Evolutionary conservation across 2,113 vertebrate species (phyloP).

Genomic region (Garra rufa): DNA sequence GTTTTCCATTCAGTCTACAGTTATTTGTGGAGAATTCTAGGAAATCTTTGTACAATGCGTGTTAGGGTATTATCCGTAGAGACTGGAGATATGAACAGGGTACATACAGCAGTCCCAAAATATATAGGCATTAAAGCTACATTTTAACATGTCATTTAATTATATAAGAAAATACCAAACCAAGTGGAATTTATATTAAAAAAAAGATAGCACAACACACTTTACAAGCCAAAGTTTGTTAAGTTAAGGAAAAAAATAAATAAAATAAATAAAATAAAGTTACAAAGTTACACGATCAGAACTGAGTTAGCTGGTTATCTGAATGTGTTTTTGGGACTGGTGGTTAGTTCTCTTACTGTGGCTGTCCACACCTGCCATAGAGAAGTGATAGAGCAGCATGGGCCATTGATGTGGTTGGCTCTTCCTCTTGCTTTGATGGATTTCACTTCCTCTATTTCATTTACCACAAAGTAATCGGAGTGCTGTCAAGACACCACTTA

Average conservation of each 20-base stretch:
- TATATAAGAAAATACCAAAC: not conserved
- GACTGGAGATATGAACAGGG: not conserved
- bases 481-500: slow-evolving; percentile 49
- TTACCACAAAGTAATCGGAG: slow-evolving; percentile 57
- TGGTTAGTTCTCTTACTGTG: slow-evolving; percentile 42
- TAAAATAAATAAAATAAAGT: no score
- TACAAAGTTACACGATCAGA: slow-evolving; percentile 10
- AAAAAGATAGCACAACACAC: no score
- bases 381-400: slow-evolving; percentile 41
- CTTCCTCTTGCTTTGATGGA: slow-evolving; percentile 52
- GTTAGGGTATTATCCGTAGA: not conserved
- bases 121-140: not conserved
- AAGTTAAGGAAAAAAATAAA: no score
- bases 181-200: not conserved
- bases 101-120: not conserved
- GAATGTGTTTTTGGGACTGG: slow-evolving; percentile 22
- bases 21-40: slow-evolving; percentile 57
- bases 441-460: slow-evolving; percentile 54
- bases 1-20: slow-evolving; percentile 53
- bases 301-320: slow-evolving; percentile 13
- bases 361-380: slow-evolving; percentile 47
- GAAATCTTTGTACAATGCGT: not conserved
- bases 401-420: slow-evolving; percentile 55
- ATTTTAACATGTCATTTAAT: not conserved
- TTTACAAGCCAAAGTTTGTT: no score